Base-by-base conservation (phyloP, 2,888 invertebrate genomes). In the Hyppa rectilinea region DNA sequence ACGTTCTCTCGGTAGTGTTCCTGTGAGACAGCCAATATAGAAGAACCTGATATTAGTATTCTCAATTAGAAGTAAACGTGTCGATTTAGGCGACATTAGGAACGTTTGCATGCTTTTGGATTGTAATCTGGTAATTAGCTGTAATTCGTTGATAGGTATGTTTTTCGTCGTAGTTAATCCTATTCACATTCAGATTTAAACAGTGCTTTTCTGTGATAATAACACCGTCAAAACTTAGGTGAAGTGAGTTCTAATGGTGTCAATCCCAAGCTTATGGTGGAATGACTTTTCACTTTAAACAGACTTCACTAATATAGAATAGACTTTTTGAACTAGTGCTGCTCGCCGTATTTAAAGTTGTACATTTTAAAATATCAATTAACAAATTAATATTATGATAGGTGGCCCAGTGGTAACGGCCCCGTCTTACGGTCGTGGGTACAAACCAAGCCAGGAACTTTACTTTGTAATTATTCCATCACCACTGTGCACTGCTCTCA, bases 1-100 rank as follows among this genome's bases (percentile, higher is more conserved):
- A 83, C 84, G 61, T 76, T 79, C 65, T 34, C 71, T 71, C 68
- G 59, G 65, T 71, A 67, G 69, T 78, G 63, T 69, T 74, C 66
- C 65, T 75, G 66, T 62, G 78, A 78, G 73, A 72, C 78, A 68
- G 53, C 26, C 63, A 78, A 76, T 79, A 62, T 75, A 78, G 26
- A 55, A 60, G 34, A 49, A 38, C 59, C 63, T 63, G 53, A 36
- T 68, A 68, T 55, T 80, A 80, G 55, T 68, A 55, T 77, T 68
- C 75, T 55, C 38, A 62, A 74, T 79, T 80, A 61, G 60, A 61
- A 58, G 52, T 31, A 49, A 67, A 80, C 45, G 67, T 75, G 65
- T 80, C 67, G 75, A 80, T 66, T 67, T 67, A 45, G 31, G 14
- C 23, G 12, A 53, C 47, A 49, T 66, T 62, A 67, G 61, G 43